Percentiles rank a stretch among this genome's conserved stretches.
phyloP scores from a whole-genome alignment of 2,888 invertebrate genomes.

The Cartodere bifasciata region DNA sequence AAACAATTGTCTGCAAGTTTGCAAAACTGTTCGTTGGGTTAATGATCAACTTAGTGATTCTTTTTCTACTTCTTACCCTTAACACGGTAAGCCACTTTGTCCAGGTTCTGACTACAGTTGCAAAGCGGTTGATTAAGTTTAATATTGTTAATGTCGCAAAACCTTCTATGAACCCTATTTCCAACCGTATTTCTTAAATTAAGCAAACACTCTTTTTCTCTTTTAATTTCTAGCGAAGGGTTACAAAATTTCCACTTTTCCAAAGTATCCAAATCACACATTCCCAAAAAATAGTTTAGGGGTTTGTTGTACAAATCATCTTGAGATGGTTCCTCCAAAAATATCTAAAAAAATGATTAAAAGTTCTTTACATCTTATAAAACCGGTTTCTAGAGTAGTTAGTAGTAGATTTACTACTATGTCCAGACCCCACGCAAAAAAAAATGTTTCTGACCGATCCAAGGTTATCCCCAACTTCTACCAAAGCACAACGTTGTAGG shows the following conservation, averaged over 20 bases:
- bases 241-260: slow-evolving; percentile 34
- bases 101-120: slow-evolving; percentile 23
- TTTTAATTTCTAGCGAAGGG: slow-evolving; percentile 22
- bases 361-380: slow-evolving; percentile 11
- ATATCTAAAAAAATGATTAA: slow-evolving; percentile 22
- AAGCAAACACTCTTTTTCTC: slow-evolving; percentile 27
- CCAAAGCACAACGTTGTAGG: slow-evolving; percentile 35
- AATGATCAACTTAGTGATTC: too few species aligned
- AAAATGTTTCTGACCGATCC: slow-evolving; percentile 31
- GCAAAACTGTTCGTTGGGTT: too few species aligned
- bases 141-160: slow-evolving; percentile 34
- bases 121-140: slow-evolving; percentile 21
- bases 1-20: too few species aligned
- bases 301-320: slow-evolving; percentile 14
- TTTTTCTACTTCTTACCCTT: too few species aligned
- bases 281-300: slow-evolving; percentile 33
- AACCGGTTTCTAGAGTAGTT: too few species aligned
- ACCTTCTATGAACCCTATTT: slow-evolving; percentile 32
- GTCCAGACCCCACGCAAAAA: too few species aligned
- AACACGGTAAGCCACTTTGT: slow-evolving; percentile 28
- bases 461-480: slow-evolving; percentile 36
- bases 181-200: slow-evolving; percentile 20
- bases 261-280: slow-evolving; percentile 31
- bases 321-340: slow-evolving; percentile 25
- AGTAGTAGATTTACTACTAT: too few species aligned